These are phyloP conservation scores for Lordiphosa andalusiaca DNA, from an alignment of 2,888 invertebrate genomes.

Conservation along the genomic window DNA sequence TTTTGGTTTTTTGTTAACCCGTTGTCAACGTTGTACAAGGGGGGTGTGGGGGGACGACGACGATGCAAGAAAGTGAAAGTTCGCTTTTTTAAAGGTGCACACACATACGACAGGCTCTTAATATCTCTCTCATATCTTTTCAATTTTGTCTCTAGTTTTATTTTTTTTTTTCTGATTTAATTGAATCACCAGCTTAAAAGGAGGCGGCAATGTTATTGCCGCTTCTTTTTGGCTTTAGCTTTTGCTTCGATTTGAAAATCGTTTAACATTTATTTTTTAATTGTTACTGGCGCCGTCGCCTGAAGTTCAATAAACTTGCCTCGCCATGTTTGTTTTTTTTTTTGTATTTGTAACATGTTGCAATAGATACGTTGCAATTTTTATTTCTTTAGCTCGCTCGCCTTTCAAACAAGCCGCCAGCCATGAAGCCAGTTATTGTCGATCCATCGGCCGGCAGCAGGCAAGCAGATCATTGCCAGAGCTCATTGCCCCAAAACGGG, in stretches of 20 bases:
- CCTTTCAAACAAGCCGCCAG: slow-evolving; percentile 65
- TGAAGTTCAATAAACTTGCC: slow-evolving; percentile 66
- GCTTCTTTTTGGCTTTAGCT: slow-evolving; percentile 6
- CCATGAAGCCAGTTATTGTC: slow-evolving; percentile 43
- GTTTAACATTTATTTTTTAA: slow-evolving; percentile 63
- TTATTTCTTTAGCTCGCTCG: slow-evolving; percentile 37
- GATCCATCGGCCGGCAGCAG: slow-evolving; percentile 23
- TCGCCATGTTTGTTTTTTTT: slow-evolving; percentile 20
- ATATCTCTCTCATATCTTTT: slow-evolving; percentile 30
- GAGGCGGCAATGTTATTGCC: slow-evolving; percentile 9
- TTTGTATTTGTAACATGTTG: slow-evolving; percentile 37
- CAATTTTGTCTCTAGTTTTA: slow-evolving; percentile 22
- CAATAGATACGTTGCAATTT: slow-evolving; percentile 68
- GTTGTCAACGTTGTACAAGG: slow-evolving; percentile 8
- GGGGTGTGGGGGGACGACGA: slow-evolving; percentile 8
- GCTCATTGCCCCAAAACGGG: slow-evolving; percentile 59
- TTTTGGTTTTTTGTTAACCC: slow-evolving; percentile 45
- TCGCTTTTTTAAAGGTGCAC: slow-evolving; percentile 39
- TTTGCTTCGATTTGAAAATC: slow-evolving; percentile 30
- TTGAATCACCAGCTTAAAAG: slow-evolving; percentile 59
- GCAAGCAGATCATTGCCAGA: slow-evolving; percentile 51
- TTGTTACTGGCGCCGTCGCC: slow-evolving; percentile 62
- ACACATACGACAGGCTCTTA: slow-evolving; percentile 6
- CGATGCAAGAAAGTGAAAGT: slow-evolving; percentile 66
- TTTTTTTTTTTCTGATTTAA: slow-evolving; percentile 37